Evolutionary conservation across 2,797 vertebrate species (phyloP).

Genomic region (Manis javanica): DNA sequence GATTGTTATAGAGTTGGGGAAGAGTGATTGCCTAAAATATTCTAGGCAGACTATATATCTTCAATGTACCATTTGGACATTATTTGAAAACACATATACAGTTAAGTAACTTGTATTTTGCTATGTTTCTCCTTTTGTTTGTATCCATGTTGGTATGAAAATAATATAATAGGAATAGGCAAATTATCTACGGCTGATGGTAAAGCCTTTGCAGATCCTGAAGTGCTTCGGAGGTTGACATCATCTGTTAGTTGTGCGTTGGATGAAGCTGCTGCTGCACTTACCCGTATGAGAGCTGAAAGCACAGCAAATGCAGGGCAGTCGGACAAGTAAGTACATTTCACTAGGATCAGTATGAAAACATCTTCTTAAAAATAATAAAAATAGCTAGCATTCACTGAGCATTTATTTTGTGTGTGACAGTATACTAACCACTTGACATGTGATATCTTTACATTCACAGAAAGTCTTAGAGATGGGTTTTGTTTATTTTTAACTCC

Average conservation of each 20-base stretch:
- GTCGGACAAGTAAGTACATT: slow-evolving; percentile 89
- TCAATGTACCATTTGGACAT: background rate
- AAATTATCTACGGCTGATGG: slow-evolving; percentile 91
- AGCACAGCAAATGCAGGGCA: slow-evolving; percentile 89
- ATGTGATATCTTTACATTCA: background rate
- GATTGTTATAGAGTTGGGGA: slow-evolving; percentile 19
- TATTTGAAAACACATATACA: background rate
- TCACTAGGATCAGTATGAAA: background rate
- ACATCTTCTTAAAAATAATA: background rate
- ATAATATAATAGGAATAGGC: slow-evolving; percentile 87
- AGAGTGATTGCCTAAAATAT: background rate
- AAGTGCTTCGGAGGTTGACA: slow-evolving; percentile 90
- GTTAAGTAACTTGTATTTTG: slow-evolving; percentile 75
- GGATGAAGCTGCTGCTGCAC: slow-evolving; percentile 91
- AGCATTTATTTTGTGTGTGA: slow-evolving; percentile 21
- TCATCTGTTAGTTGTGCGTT: slow-evolving; percentile 91
- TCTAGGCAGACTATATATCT: background rate
- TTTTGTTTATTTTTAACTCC: slow-evolving; percentile 34
- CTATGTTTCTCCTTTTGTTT: slow-evolving; percentile 73
- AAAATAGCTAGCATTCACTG: background rate
- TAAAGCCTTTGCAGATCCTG: slow-evolving; percentile 91
- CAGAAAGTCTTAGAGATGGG: background rate
- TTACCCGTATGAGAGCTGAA: slow-evolving; percentile 91
- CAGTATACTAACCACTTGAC: background rate
- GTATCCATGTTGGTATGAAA: slow-evolving; percentile 65